Evolutionary conservation across 2,113 vertebrate genomes (phyloP), one percentile per base, ranked within the genome.

Genomic region (Trichechus manatus): DNA sequence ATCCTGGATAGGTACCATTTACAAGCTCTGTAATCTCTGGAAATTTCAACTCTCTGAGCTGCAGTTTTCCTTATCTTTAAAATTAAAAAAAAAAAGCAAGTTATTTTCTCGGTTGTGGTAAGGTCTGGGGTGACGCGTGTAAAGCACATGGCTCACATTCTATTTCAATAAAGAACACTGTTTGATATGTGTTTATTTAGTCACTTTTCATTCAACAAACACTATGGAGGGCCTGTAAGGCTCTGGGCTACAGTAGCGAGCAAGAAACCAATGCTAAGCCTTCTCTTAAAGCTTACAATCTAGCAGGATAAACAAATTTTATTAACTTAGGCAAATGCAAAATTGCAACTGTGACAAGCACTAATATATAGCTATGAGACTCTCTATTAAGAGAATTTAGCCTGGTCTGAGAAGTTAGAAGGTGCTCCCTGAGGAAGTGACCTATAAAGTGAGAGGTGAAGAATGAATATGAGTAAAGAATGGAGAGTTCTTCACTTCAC

Each of bases 41-140:
- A 31, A 77, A 77, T 20, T 31, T 50, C 5, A 61, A 3, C 20
- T 86, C 77, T 87, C 20, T 80, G n/a, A 84, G 23, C 33, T 88
- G 13, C 79, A 3, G 27, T 66, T 93, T 68, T 87, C 22, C 31
- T 87, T 77, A 68, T 75, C 22, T 95, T 96, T 77, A 90, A 95
- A 81, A 53, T 78, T n/a, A 47, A 91, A 87, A 13, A 53, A 53
- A 53, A 53, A 53, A 53, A 8, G 13, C 53, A 56, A 56, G 15
- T 33, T 95, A 29, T 61, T 91, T 79, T 47, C 17, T 27, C 42
- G 27, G 25, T 29, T 11, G 13, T 68, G 6, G 36, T 63, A 70
- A 42, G 20, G 7, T 66, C 83, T 44, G 22, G 9, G 20, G 36
- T n/a, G 42, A 44, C 64, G 42, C 61, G 1, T 33, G 2, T 36